Evolutionary conservation across 2,888 invertebrate genomes (phyloP).

Genomic region (Lasioglossum zephyrum): DNA sequence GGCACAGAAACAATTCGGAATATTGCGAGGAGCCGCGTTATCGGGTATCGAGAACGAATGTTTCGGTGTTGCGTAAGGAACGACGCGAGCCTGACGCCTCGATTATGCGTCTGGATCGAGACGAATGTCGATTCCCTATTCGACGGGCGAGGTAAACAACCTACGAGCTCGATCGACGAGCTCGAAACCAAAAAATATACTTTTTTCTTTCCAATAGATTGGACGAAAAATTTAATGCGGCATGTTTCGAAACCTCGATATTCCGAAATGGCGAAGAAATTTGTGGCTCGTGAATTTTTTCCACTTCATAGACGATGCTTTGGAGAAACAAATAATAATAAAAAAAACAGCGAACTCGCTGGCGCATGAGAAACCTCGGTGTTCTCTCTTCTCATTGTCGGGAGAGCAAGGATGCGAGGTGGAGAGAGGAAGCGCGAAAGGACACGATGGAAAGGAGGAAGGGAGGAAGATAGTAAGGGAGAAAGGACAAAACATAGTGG

Average conservation of each 20-base stretch:
- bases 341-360: neutral
- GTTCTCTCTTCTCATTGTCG: constrained; percentile 7
- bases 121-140: neutral
- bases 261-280: neutral
- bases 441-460: constrained; percentile 36
- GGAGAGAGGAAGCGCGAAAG: constrained; percentile 39
- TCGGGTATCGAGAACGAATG: constrained; percentile 5
- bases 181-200: neutral
- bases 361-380: constrained; percentile 3
- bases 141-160: neutral
- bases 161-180: neutral
- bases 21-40: neutral
- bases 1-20: neutral
- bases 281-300: neutral
- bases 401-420: constrained; percentile 35
- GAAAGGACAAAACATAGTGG: constrained; percentile 69
- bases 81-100: constrained; percentile 13
- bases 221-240: neutral
- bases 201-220: neutral
- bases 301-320: neutral
- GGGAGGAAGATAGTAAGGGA: constrained; percentile 47
- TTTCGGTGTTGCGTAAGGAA: constrained; percentile 34
- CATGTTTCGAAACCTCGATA: neutral
- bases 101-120: neutral
- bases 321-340: neutral